Base-by-base conservation (phyloP, 2,113 vertebrate species). In the Xiphophorus hellerii region DNA sequence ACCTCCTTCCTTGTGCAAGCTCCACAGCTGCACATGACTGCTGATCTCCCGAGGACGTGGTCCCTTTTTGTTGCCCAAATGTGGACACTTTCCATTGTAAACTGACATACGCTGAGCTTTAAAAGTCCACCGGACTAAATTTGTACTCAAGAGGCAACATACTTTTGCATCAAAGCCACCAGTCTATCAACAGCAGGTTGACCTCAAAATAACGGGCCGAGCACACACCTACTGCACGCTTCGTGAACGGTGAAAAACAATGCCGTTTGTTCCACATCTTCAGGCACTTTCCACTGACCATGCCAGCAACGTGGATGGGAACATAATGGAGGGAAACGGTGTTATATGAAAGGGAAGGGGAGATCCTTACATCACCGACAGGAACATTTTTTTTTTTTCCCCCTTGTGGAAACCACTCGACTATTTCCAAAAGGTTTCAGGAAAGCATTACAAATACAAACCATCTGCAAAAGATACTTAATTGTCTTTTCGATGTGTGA, bases 241-340 rank as follows among this genome's bases (percentile, higher is more conserved):
- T 69, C 37, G 51, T 17, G 48, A 78, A 58, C 65, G 60, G 28
- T 15, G 63, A 62, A 63, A 86, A 82, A 92, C 92, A 92, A 92
- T 87, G 75, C 82, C 62, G 17, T 90, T 92, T 87, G 86, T 89
- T 89, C 87, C 80, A 84, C 79, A 81, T 77, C 77, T 91, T 88
- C 87, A 90, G 82, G 90, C 80, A 84, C 80, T 91, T 92, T 92
- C 92, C 92, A 92, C 64, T 58, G 73, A 73, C 60, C 66, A 44
- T 2, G 68, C 83, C 86, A 88, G 48, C 78, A 77, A 48, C 74
- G 70, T 4, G 63, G 67, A 73, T 44, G 63, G 30, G n/a, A 77
- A 87, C 76, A 92, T 92, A 93, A 91, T 90, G 76, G 84, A 89
- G 88, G 90, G 88, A 92, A 92, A 92, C 76, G 33, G 83, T 74